Conservation (phyloP, 2,797 vertebrate species). For the Melopsittacus undulatus region DNA sequence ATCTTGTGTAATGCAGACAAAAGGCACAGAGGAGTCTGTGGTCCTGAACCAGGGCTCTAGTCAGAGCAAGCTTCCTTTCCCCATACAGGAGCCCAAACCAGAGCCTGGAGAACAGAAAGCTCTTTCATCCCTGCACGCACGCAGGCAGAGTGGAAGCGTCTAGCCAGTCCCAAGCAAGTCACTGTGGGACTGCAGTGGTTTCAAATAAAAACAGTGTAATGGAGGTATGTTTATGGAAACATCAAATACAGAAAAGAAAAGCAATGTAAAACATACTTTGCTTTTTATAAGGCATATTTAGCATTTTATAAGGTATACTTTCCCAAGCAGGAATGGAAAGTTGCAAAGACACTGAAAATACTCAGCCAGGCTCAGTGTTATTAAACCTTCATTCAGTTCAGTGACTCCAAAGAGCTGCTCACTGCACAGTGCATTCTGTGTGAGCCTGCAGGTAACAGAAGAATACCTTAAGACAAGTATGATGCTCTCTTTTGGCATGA, state of each 20-base stretch:
- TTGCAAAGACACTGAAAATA: neutral
- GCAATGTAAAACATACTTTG: constrained; percentile 36
- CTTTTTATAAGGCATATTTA: constrained; percentile 32
- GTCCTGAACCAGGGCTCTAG: neutral
- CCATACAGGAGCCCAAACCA: neutral
- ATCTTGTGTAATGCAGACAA: neutral
- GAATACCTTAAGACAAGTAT: neutral
- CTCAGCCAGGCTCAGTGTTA: neutral
- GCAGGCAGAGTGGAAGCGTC: neutral
- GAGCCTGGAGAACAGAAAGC: constrained; percentile 49
- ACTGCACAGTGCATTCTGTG: neutral
- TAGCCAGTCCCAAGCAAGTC: neutral
- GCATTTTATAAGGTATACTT: constrained; percentile 46
- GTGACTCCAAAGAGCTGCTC: neutral
- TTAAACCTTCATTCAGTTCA: neutral
- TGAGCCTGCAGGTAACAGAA: neutral
- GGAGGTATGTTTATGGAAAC: constrained; percentile 53
- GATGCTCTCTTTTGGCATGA: neutral
- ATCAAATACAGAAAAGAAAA: constrained; percentile 56
- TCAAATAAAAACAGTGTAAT: constrained; percentile 46
- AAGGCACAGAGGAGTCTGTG: constrained; percentile 11
- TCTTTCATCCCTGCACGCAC: neutral
- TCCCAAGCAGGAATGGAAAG: constrained; percentile 36
- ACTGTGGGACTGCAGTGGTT: constrained; percentile 14
- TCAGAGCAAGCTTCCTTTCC: neutral